Evolutionary conservation across 2,888 invertebrate species (phyloP).

Genomic region (Erebia aethiops): DNA sequence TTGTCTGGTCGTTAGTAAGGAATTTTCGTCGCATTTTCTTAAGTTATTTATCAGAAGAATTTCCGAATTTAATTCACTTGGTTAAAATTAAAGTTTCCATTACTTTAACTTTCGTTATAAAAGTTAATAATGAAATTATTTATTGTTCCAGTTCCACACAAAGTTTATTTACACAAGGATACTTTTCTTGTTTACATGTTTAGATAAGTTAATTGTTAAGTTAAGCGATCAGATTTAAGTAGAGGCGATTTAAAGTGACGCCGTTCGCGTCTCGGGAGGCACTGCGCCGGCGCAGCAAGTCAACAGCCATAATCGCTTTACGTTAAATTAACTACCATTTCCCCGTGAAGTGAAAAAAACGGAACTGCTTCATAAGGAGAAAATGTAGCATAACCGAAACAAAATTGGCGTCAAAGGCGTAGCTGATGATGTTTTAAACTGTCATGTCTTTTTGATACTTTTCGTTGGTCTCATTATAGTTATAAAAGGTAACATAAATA

Average conservation of each 20-base stretch:
- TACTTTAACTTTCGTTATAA: constrained; percentile 66
- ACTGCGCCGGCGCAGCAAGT: constrained; percentile 60
- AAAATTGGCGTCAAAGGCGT: constrained; percentile 66
- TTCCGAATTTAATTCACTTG: constrained; percentile 3
- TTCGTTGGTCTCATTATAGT: no score
- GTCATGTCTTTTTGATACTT: not conserved
- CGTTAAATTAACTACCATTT: constrained; percentile 75
- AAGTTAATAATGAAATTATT: constrained; percentile 68
- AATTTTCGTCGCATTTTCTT: constrained; percentile 55
- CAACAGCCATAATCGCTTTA: constrained; percentile 62
- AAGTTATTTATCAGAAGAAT: constrained; percentile 36
- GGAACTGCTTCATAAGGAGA: constrained; percentile 65
- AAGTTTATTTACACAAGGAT: constrained; percentile 11
- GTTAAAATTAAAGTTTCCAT: constrained; percentile 51
- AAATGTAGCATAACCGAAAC: constrained; percentile 68
- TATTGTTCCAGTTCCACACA: constrained; percentile 5
- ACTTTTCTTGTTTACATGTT: constrained; percentile 31
- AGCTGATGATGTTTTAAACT: constrained; percentile 38
- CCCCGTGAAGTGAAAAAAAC: constrained; percentile 73
- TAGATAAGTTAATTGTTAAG: constrained; percentile 11
- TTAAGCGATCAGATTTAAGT: constrained; percentile 24
- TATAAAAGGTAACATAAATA: no score
- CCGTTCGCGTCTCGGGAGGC: constrained; percentile 57
- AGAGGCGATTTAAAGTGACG: constrained; percentile 53
- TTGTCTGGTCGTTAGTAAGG: constrained; percentile 55